Conservation (phyloP, 1,140 invertebrate genomes). For the Cherax quadricarinatus region DNA sequence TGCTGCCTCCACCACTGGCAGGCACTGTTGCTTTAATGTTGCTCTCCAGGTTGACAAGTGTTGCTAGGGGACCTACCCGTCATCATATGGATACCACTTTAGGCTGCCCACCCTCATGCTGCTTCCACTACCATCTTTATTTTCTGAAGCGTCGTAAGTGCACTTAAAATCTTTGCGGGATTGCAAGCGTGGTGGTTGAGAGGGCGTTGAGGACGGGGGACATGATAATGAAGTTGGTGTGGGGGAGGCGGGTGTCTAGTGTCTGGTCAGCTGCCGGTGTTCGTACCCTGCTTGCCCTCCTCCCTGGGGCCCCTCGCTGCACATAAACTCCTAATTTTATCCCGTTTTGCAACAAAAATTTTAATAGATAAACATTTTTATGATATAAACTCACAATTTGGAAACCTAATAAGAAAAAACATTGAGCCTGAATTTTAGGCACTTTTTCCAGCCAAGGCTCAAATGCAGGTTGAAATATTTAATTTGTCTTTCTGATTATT, state of each 20-base stretch:
- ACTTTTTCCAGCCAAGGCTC: too few relatives aligned
- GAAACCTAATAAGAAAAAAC: too few relatives aligned
- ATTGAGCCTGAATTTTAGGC: too few relatives aligned
- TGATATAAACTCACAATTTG: too few relatives aligned
- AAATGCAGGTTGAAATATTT: too few relatives aligned
- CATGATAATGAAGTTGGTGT: not conserved
- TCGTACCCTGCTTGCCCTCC: not conserved
- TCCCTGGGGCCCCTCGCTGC: not conserved
- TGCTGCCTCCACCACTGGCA: not conserved
- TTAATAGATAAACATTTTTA: too few relatives aligned
- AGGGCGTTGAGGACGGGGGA: not conserved
- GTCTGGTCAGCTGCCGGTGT: not conserved
- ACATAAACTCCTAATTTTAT: not conserved
- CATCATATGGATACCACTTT: not conserved
- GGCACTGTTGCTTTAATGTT: not conserved
- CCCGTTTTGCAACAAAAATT: too few relatives aligned
- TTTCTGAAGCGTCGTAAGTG: too few relatives aligned
- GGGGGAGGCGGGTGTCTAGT: not conserved
- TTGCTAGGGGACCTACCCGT: not conserved
- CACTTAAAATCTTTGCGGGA: not conserved
- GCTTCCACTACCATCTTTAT: not conserved
- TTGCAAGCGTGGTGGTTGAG: not conserved
- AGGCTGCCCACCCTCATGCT: too few relatives aligned
- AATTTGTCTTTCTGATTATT: too few relatives aligned
- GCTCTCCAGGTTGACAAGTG: not conserved